These are phyloP conservation scores for Cantharis nigra DNA, from an alignment of 2,888 invertebrate genomes.

Conservation along the genomic window DNA sequence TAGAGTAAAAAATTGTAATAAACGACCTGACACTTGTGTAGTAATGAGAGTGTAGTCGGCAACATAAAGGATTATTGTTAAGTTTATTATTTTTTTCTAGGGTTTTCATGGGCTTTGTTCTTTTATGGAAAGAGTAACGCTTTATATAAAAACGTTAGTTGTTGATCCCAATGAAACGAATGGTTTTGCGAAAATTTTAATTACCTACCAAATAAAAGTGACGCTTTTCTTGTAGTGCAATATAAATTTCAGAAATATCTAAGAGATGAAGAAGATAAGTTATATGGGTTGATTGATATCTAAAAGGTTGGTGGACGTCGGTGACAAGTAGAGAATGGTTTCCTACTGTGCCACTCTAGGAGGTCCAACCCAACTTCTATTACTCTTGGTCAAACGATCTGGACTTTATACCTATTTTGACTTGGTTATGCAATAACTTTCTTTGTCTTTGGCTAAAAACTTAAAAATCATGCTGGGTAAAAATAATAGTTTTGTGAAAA, in stretches of 20 bases:
- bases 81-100: conserved; percentile 30
- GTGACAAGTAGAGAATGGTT: conserved; percentile 24
- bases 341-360: conserved; percentile 10
- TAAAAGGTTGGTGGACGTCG: conserved; percentile 20
- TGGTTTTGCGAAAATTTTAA: neutral
- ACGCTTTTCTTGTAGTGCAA: neutral
- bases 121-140: conserved; percentile 4
- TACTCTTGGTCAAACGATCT: conserved; percentile 11
- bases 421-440: neutral
- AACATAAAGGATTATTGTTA: conserved; percentile 36
- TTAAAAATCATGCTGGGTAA: conserved; percentile 1
- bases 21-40: conserved; percentile 37
- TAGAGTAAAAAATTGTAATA: conserved; percentile 32
- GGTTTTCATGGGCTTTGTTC: conserved; percentile 13
- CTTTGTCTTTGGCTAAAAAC: conserved; percentile 20
- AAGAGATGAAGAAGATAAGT: conserved; percentile 6
- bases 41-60: conserved; percentile 38
- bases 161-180: neutral
- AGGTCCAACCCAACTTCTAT: conserved; percentile 17
- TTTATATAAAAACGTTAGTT: conserved; percentile 5
- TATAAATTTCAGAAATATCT: neutral
- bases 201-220: neutral
- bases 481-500: conserved; percentile 1
- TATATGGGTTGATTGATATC: conserved; percentile 19
- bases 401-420: conserved; percentile 8